Percentiles rank a stretch among this genome's conserved stretches.
Conservation (phyloP, 2,113 vertebrate species). For the Carlito syrichta region DNA sequence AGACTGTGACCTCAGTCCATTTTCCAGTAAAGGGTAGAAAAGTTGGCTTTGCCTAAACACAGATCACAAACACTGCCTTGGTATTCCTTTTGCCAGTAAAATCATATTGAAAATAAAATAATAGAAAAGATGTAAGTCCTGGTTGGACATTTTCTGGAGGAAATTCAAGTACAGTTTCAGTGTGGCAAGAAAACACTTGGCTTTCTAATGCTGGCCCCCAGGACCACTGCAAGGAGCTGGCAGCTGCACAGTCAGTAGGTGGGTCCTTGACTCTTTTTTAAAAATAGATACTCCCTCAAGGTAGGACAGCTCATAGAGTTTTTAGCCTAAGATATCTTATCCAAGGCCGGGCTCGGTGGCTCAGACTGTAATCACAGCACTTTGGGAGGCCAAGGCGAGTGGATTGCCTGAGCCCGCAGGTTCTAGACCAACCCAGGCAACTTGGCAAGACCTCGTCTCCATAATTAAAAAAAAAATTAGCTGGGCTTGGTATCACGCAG, state of each 20-base stretch:
- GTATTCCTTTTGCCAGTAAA: background rate
- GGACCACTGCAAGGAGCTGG: background rate
- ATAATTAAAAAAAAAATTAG: too few species aligned
- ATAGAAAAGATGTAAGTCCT: background rate
- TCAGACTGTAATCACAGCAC: too few species aligned
- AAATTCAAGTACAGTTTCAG: background rate
- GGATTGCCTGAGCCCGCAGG: too few species aligned
- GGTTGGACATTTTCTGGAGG: background rate
- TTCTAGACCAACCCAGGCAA: too few species aligned
- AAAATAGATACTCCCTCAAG: rapidly evolving
- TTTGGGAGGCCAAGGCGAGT: too few species aligned
- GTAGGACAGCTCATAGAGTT: background rate
- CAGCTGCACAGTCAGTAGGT: rapidly evolving
- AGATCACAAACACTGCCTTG: background rate
- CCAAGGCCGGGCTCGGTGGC: too few species aligned
- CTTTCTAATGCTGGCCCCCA: rapidly evolving
- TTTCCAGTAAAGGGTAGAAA: background rate
- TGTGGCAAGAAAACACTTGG: rapidly evolving
- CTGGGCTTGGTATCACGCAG: too few species aligned
- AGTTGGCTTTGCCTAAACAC: background rate
- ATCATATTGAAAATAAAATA: background rate
- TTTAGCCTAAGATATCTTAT: too few species aligned
- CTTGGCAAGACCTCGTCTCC: too few species aligned
- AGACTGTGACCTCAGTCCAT: background rate
- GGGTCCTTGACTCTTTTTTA: rapidly evolving